Base-by-base conservation (phyloP, 2,113 vertebrate species). In the Oreochromis tanganicae region DNA sequence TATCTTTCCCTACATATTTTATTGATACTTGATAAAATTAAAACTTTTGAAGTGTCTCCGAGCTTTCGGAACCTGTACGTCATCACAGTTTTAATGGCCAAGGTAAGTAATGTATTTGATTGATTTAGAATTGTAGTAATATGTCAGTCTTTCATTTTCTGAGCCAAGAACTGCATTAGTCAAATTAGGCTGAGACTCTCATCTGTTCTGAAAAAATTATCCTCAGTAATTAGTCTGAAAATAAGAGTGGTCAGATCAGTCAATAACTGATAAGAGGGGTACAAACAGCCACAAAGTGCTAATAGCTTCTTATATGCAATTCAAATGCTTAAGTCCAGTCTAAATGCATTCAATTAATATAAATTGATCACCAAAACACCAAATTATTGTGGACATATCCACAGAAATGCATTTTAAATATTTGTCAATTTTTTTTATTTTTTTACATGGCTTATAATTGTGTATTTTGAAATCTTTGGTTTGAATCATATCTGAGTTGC, bases 181-280 rank as follows among this genome's bases (percentile, higher is more conserved):
- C 19, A 80, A 71, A 48, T 84, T 78, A 80, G 54, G 48, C 17
- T 66, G 54, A 87, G 80, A 56, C 82, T 83, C 29, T 61, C 82
- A 90, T 89, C 80, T 91, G 85, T 80, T 90, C 82, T 43, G 27
- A 50, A 32, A 85, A 78, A 90, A 88, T 78, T 21, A 85, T 91
- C 80, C 78, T 63, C 61, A 38, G 66, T 88, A 87, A 92, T 94
- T 89, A 81, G 41, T 24, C 68, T 61, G 63, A 91, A 89, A 87
- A 84, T 57, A 87, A 83, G 79, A 87, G 61, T 89, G 84, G 88
- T 86, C 81, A 83, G 71, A 88, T 91, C 86, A 90, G 81, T 87
- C 79, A 88, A 87, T 87, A 84, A 87, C 68, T 82, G 85, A 89
- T 84, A 56, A 85, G 83, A 86, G 71, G 61, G 48, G 61, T 11